phyloP scores from a whole-genome alignment of 2,113 vertebrate species.

The Rhea pennata region DNA sequence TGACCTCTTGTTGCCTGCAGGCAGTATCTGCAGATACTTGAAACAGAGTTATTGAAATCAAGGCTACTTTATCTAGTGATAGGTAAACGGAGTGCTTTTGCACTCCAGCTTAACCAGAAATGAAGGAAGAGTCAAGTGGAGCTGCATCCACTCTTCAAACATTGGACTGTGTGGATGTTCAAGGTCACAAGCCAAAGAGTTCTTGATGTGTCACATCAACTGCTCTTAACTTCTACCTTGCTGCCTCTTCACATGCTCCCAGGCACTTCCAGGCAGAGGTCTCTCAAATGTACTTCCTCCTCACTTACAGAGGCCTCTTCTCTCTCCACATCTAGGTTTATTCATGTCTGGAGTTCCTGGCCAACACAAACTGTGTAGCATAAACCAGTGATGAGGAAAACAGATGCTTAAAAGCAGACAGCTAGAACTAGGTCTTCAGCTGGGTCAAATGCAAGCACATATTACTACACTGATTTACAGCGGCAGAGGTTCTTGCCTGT shows the following conservation, averaged over 20 bases:
- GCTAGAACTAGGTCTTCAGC: conserved; percentile 1
- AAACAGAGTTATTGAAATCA: background rate
- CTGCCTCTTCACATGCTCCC: fast-evolving
- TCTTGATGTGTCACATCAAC: background rate
- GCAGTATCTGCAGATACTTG: background rate
- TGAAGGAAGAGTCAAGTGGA: background rate
- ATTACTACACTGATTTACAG: background rate
- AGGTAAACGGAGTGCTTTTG: background rate
- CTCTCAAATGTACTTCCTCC: background rate
- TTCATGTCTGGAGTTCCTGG: background rate
- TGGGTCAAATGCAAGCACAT: background rate
- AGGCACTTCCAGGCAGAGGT: background rate
- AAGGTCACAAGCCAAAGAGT: background rate
- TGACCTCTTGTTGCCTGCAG: background rate
- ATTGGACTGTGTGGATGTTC: background rate
- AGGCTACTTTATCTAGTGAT: background rate
- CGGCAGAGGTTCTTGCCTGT: background rate
- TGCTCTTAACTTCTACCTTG: background rate
- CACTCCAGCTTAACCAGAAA: background rate
- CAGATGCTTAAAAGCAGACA: conserved; percentile 3
- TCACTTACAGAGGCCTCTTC: background rate
- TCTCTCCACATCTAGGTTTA: fast-evolving
- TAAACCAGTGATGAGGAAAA: background rate
- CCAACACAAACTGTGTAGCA: background rate
- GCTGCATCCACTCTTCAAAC: background rate